Evolutionary conservation across 2,797 vertebrate species (phyloP), one percentile per base, ranked within the genome.

Genomic region (Synanceia verrucosa): DNA sequence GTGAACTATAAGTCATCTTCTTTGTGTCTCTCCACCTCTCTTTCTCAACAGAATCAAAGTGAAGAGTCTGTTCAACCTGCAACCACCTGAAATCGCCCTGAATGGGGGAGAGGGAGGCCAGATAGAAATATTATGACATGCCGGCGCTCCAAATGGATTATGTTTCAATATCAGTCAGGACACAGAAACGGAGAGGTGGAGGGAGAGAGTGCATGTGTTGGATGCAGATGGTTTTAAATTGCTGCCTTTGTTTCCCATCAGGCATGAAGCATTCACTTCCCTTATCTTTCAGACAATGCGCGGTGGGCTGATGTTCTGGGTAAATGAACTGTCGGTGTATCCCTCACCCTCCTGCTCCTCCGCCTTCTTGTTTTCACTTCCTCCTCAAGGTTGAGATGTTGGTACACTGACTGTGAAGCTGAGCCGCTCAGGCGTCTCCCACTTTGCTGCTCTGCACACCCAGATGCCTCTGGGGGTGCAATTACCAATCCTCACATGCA

Each of bases 191-290:
- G 70, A 81, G 78, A 72, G 81, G 70, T 69, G 82, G 73, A 70
- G 77, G 72, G 68, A 72, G 75, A 70, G 85, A 70, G 79, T 56
- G 88, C 87, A 84, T 85, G 86, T 86, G 89, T 86, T 88, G 82
- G 90, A 94, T 92, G 92, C 90, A 93, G 92, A 94, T 93, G 94
- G 87, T 92, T 94, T 94, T 91, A 94, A 94, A 95, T 94, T 94
- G 93, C 92, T 90, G 90, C 90, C 91, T 94, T 94, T 94, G 94
- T 94, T 94, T 94, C 85, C 93, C 91, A 94, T 94, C 92, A 91
- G 88, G 82, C 89, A 85, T 90, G 90, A 94, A 92, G 90, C 88
- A 88, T 92, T 91, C 91, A 81, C 90, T 88, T 89, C 46, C 87
- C 91, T 94, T 94, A 94, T 94, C 94, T 93, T 74, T 89, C 84